A percentile compares a stretch with the other conserved stretches of the same genome.
These are phyloP conservation scores for Lomographa bimaculata DNA, from an alignment of 2,888 invertebrate species.

Conservation along the genomic window DNA sequence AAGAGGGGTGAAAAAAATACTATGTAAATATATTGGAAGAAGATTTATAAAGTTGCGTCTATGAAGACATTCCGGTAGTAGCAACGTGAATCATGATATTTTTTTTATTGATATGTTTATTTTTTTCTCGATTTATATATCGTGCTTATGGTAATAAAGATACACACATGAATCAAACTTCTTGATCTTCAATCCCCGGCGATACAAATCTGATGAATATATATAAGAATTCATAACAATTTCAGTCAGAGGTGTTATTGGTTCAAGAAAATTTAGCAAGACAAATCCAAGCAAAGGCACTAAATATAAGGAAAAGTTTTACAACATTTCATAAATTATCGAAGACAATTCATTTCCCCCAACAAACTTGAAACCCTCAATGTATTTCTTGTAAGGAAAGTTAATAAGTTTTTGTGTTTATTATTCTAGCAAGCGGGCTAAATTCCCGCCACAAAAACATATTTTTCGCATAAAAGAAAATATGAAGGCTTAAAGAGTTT, in stretches of 20 bases:
- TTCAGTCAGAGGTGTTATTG: neutral
- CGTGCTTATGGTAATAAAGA: no score
- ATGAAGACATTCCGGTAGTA: no score
- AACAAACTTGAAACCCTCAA: constrained; percentile 38
- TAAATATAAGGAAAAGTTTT: constrained; percentile 4
- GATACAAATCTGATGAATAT: neutral
- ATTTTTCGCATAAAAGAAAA: constrained; percentile 70
- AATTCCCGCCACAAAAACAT: constrained; percentile 53
- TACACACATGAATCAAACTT: no score
- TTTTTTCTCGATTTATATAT: no score
- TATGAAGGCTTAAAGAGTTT: constrained; percentile 69
- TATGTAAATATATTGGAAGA: no score
- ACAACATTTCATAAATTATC: constrained; percentile 34
- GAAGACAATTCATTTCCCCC: constrained; percentile 37
- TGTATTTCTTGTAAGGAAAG: constrained; percentile 52
- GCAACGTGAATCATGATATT: no score
- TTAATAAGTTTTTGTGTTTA: constrained; percentile 65
- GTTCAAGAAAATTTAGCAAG: neutral
- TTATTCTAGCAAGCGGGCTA: constrained; percentile 50
- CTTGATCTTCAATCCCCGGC: no score
- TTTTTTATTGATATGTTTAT: no score
- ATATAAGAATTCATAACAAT: neutral
- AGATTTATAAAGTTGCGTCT: no score
- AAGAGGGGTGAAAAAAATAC: neutral
- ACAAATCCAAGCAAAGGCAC: neutral